phyloP scores from a whole-genome alignment of 2,888 invertebrate species.

The Bellardia pandia region DNA sequence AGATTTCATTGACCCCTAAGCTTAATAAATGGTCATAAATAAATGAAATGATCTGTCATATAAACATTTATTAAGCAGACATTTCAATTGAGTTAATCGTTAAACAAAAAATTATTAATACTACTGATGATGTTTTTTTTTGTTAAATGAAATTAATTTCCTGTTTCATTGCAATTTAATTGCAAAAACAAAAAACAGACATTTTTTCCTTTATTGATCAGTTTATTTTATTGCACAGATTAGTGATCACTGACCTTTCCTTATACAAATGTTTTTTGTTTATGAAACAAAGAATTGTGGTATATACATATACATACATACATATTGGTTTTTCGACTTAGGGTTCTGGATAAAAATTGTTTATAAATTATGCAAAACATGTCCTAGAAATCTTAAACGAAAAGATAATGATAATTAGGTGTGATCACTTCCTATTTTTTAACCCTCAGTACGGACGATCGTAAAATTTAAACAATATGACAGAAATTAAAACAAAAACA shows the following conservation, averaged over 20 bases:
- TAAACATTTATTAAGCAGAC: conserved; percentile 66
- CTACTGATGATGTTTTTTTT: conserved; percentile 16
- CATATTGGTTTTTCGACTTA: not conserved
- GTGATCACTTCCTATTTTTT: too few relatives aligned
- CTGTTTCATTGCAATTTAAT: conserved; percentile 35
- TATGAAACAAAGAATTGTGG: too few relatives aligned
- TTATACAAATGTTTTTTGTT: not conserved
- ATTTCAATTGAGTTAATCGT: conserved; percentile 68
- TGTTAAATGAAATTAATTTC: conserved; percentile 58
- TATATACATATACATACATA: too few relatives aligned
- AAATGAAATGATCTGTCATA: conserved; percentile 65
- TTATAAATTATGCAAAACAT: too few relatives aligned
- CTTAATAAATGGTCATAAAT: conserved; percentile 64
- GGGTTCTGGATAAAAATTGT: too few relatives aligned
- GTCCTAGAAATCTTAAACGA: too few relatives aligned
- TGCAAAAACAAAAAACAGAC: not conserved
- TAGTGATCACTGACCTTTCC: conserved; percentile 67
- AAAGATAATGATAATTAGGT: too few relatives aligned
- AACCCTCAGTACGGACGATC: too few relatives aligned
- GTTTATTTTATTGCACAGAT: conserved; percentile 15
- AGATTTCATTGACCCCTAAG: conserved; percentile 70
- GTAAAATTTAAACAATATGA: too few relatives aligned
- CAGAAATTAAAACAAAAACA: too few relatives aligned
- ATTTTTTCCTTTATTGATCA: conserved; percentile 18
- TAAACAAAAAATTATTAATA: conserved; percentile 4